Conservation (phyloP, 2,888 invertebrate species). For the Tenthredo mesomela region DNA sequence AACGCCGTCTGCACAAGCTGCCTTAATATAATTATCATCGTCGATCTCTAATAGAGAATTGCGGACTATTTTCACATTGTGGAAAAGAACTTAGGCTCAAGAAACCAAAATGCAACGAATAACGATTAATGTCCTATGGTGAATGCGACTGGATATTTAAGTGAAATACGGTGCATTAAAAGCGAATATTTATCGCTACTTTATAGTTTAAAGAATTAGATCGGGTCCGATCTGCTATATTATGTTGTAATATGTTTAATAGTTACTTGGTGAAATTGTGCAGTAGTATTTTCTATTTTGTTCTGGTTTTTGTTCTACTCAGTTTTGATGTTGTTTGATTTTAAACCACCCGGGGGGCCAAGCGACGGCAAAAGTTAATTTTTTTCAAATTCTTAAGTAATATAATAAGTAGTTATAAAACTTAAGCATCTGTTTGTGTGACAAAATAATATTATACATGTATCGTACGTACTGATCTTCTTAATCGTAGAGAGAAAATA, state of each 20-base stretch:
- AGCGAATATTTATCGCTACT: constrained; percentile 29
- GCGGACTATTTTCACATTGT: not conserved
- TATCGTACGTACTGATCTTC: constrained; percentile 31
- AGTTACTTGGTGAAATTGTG: constrained; percentile 57
- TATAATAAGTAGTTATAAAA: not conserved
- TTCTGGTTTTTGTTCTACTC: constrained; percentile 54
- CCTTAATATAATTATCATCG: not conserved
- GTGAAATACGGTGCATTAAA: constrained; percentile 12
- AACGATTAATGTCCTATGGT: not conserved
- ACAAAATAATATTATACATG: constrained; percentile 1
- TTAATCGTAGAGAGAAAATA: not conserved
- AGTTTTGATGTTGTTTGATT: constrained; percentile 63
- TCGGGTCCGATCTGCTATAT: not conserved
- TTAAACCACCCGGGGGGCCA: constrained; percentile 8
- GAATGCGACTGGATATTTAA: not conserved
- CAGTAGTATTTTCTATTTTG: constrained; percentile 30
- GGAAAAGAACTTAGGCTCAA: not conserved
- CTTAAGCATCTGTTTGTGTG: not conserved
- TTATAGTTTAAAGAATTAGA: not conserved
- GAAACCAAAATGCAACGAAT: not conserved
- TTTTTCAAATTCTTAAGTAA: not conserved
- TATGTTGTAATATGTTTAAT: not conserved
- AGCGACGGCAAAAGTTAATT: constrained; percentile 30
- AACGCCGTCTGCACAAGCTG: not conserved
- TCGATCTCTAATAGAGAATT: not conserved